phyloP scores from a whole-genome alignment of 2,888 invertebrate species.

The Tanypteryx hageni region DNA sequence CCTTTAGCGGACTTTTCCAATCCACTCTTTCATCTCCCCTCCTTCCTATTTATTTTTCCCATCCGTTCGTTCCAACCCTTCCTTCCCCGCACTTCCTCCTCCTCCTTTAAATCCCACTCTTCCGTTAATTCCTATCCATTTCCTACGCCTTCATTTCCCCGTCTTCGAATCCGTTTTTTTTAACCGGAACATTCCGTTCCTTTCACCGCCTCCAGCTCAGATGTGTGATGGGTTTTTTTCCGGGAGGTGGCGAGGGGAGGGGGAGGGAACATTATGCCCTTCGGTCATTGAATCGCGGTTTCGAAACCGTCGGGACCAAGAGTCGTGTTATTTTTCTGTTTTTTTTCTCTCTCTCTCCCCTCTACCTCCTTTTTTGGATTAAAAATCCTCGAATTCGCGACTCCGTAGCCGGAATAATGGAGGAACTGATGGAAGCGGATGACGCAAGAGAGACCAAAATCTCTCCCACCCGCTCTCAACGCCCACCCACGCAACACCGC shows the following conservation, averaged over 20 bases:
- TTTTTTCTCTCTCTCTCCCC: not conserved
- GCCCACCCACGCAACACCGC: too few relatives aligned
- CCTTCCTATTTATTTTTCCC: slow-evolving; percentile 4
- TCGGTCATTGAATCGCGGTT: slow-evolving; percentile 8
- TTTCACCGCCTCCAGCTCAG: slow-evolving; percentile 18
- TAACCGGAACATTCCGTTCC: slow-evolving; percentile 4
- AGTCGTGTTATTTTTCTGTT: not conserved
- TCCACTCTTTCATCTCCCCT: not conserved
- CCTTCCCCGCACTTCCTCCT: not conserved
- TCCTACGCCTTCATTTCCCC: slow-evolving; percentile 14
- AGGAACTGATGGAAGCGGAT: not conserved
- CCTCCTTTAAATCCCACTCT: not conserved
- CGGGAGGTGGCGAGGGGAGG: too few relatives aligned
- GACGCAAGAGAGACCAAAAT: not conserved
- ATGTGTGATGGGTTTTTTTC: not conserved
- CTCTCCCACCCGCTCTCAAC: too few relatives aligned
- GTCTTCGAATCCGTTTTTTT: not conserved
- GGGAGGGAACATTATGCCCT: not conserved
- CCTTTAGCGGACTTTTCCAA: not conserved
- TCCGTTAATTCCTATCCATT: slow-evolving; percentile 19
- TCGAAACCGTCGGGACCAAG: slow-evolving; percentile 18
- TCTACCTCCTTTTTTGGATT: not conserved
- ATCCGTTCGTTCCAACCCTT: not conserved
- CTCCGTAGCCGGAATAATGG: not conserved
- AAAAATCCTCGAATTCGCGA: not conserved